A percentile compares a stretch with the other conserved stretches of the same genome.
Conservation (phyloP, 2,797 vertebrate species). For the Gallinago solitaria region DNA sequence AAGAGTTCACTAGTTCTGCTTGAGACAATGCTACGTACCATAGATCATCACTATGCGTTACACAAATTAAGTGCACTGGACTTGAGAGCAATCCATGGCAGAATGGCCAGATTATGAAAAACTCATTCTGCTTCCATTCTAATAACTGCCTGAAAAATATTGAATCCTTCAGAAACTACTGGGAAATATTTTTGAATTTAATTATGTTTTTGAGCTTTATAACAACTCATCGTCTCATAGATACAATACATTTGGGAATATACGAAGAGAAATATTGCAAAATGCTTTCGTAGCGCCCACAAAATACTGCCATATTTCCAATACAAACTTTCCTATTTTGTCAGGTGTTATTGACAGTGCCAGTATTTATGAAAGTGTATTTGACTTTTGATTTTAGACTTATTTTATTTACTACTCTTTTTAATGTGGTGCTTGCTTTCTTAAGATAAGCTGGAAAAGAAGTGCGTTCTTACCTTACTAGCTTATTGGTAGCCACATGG, state of each 20-base stretch:
- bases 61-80: constrained; percentile 46
- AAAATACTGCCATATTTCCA: background rate
- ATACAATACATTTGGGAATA: background rate
- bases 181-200: constrained; percentile 28
- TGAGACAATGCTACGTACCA: background rate
- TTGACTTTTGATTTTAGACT: background rate
- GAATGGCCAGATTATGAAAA: constrained; percentile 53
- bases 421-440: background rate
- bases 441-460: background rate
- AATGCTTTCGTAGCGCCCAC: background rate
- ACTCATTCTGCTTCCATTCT: constrained; percentile 36
- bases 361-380: background rate
- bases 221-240: constrained; percentile 11
- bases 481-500: background rate
- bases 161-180: constrained; percentile 6
- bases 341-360: background rate
- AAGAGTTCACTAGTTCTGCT: constrained; percentile 49
- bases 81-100: constrained; percentile 12
- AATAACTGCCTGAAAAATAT: constrained; percentile 54
- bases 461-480: background rate
- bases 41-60: constrained; percentile 47
- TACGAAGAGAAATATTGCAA: background rate
- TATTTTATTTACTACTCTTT: background rate
- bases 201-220: constrained; percentile 34
- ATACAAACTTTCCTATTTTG: background rate